A percentile compares a stretch with the other conserved stretches of the same genome.
Evolutionary conservation across 2,888 invertebrate genomes (phyloP).

Genomic region (Caenorhabditis sulstoni): DNA sequence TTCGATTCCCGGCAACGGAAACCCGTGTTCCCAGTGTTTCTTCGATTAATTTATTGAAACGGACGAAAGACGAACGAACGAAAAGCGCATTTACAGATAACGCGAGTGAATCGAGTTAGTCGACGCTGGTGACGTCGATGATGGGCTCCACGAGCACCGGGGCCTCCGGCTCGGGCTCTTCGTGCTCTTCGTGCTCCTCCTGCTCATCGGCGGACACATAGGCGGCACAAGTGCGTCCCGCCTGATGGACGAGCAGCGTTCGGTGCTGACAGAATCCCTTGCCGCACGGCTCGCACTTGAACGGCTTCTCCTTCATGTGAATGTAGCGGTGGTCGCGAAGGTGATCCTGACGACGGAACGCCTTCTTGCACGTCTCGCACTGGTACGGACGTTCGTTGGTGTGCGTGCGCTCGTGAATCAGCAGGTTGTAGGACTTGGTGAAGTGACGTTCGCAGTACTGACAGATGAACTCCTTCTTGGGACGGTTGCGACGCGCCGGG

Average conservation of each 20-base stretch:
- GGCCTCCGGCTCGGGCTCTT: too few species aligned
- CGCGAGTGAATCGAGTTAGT: too few species aligned
- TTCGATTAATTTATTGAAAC: too few species aligned
- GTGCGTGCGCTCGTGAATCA: constrained; percentile 95
- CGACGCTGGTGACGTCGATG: too few species aligned
- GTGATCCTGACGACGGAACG: constrained; percentile 94
- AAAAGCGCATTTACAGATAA: too few species aligned
- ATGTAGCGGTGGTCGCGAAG: constrained; percentile 87
- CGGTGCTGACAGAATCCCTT: constrained; percentile 98
- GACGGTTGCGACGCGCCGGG: constrained; percentile 83
- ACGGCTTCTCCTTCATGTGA: constrained; percentile 97
- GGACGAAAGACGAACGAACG: too few species aligned
- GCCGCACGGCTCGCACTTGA: constrained; percentile 95
- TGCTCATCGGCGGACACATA: too few species aligned
- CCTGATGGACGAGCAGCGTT: constrained; percentile 91
- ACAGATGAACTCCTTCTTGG: constrained; percentile 98
- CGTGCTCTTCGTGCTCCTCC: too few species aligned
- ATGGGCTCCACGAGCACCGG: too few species aligned
- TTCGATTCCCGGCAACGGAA: constrained; percentile 70
- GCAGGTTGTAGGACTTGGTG: constrained; percentile 96
- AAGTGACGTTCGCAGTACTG: constrained; percentile 94
- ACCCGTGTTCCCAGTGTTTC: background rate
- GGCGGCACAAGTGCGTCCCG: background rate
- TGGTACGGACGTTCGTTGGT: constrained; percentile 97
- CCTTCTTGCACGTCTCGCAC: constrained; percentile 97